Conservation (phyloP, 2,888 invertebrate species). For the Drosophila sordidapex region DNA sequence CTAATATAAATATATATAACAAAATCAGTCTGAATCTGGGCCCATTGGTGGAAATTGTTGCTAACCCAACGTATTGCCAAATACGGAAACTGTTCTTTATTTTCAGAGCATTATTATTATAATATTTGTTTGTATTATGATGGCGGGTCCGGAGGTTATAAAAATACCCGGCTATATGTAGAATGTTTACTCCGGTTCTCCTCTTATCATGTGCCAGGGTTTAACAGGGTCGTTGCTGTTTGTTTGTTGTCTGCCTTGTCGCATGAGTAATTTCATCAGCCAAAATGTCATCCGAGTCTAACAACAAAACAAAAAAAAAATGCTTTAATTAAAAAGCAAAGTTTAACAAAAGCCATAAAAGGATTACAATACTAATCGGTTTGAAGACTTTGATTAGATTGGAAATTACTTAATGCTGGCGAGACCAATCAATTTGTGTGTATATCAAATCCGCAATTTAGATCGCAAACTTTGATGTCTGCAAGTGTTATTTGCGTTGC, state of each 20-base stretch:
- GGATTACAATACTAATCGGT: neutral
- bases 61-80: constrained; percentile 17
- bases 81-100: constrained; percentile 39
- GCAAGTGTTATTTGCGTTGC: constrained; percentile 43
- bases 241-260: constrained; percentile 54
- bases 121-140: constrained; percentile 24
- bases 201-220: constrained; percentile 42
- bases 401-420: neutral
- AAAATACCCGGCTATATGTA: constrained; percentile 57
- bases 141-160: constrained; percentile 60
- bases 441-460: constrained; percentile 24
- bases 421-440: constrained; percentile 2
- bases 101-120: constrained; percentile 22
- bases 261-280: constrained; percentile 56
- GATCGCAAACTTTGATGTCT: constrained; percentile 40
- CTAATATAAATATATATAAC: neutral
- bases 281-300: constrained; percentile 31
- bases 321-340: neutral
- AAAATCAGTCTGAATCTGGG: neutral
- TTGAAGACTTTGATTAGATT: neutral
- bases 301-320: neutral
- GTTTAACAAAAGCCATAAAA: neutral
- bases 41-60: constrained; percentile 39
- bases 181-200: constrained; percentile 44
- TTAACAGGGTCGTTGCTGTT: constrained; percentile 52